Percentiles rank a stretch among this genome's conserved stretches.
phyloP scores from a whole-genome alignment of 92 coral and sea anemone genomes.

The Chrysogorgia sp. region DNA sequence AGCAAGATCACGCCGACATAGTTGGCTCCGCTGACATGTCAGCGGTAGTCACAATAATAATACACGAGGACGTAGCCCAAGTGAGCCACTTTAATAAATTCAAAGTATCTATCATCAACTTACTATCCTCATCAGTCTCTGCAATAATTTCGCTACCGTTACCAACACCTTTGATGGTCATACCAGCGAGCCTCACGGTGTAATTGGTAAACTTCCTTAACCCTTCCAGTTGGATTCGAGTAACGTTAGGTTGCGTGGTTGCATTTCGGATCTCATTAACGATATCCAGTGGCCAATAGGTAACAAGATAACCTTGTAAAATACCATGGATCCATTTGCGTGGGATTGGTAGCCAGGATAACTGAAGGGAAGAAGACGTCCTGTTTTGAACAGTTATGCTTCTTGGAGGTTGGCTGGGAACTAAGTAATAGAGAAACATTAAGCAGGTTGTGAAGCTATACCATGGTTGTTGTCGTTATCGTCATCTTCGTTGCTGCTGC shows the following conservation, averaged over 20 bases:
- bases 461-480: no score
- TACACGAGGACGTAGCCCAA: no score
- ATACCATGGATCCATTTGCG: constrained; percentile 66
- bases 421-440: constrained; percentile 32
- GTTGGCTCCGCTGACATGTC: no score
- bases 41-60: no score
- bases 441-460: not conserved
- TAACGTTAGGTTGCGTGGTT: constrained; percentile 58
- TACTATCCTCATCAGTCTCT: constrained; percentile 72
- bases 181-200: constrained; percentile 65
- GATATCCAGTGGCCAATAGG: constrained; percentile 39
- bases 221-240: constrained; percentile 53
- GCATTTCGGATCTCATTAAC: constrained; percentile 34
- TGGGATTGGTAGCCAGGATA: constrained; percentile 74
- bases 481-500: no score
- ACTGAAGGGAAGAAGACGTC: constrained; percentile 66
- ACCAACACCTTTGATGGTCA: constrained; percentile 73
- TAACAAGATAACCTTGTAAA: constrained; percentile 66
- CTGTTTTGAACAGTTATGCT: constrained; percentile 44
- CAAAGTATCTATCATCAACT: constrained; percentile 26
- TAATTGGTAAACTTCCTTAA: constrained; percentile 64
- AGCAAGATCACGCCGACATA: no score
- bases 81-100: no score
- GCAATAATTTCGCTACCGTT: constrained; percentile 43
- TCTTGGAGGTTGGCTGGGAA: constrained; percentile 68